Evolutionary conservation across 2,113 vertebrate species (phyloP), one percentile per base, ranked within the genome.

Genomic region (Rousettus leschenaultii): DNA sequence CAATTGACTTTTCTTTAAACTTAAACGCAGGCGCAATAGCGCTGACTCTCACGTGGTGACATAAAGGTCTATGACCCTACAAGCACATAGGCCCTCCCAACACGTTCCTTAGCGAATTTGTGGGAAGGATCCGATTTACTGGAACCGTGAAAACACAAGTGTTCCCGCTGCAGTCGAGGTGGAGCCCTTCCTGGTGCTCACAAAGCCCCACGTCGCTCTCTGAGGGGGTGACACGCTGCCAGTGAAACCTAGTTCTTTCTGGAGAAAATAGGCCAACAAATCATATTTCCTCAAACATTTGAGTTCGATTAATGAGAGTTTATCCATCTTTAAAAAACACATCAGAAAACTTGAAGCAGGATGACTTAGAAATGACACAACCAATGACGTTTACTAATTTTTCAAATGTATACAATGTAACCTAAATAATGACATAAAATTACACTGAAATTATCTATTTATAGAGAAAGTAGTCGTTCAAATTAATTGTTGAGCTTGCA

Each of bases 81-180:
- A 70, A 91, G 55, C 61, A 80, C 2, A 38, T 0, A 45, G 59
- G 18, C 1, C n/a, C 13, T 15, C 38, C 24, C 73, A 92, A 77
- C 6, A 6, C 38, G 8, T 30, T 87, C 7, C 89, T 91, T 65
- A 33, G 22, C 28, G 30, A 45, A 63, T 68, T 28, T 24, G 75
- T 22, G 21, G 43, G 79, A 59, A 70, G 45, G 38, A 38, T 19
- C 53, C 2, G 8, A 28, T 74, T 55, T 55, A 30, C n/a, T 74
- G 83, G 88, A 11, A 5, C 12, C 28, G 21, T 14, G 19, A 53
- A 18, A 22, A 79, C 0, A 6, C 57, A 73, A 53, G 30, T 45
- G 6, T 33, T n/a, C 30, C 59, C 14, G 0, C 0, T 59, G 1
- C 1, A 7, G 3, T 0, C 10, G 53, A 35, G 1, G 15, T 7